Base-by-base conservation (phyloP, 2,888 invertebrate genomes). In the Ormyrus pomaceus region DNA sequence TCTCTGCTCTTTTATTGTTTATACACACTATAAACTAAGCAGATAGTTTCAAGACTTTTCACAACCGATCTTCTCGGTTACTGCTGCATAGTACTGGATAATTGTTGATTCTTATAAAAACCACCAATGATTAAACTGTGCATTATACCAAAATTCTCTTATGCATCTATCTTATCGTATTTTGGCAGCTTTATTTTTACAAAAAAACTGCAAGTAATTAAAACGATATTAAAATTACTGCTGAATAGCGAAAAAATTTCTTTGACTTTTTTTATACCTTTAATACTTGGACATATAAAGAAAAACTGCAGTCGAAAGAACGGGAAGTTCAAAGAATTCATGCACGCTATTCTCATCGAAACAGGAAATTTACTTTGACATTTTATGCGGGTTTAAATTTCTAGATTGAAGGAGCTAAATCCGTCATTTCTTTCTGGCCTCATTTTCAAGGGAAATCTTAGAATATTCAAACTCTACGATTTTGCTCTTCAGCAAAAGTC, bases 381-480 rank as follows among this genome's bases (percentile, higher is more conserved):
- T 58, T 69, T 79, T 68, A 79, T 79, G 79, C 79, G 79, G 79
- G 79, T 75, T 75, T 69, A 59, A 79, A 64, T 70, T 79, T 79
- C 74, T 75, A 55, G 11, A 50, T 58, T 34, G 19, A 61, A 73
- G 59, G 48, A 13, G 68, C 46, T 34, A 73, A 73, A 78, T 59
- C 51, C 46, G 62, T 9, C 61, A 13, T 53, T 77, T 70, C 62
- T 68, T 55, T 77, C 65, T 45, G 61, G 46, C 51, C 34, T 56
- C 64, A 10, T 58, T 74, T 34, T 75, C 19, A 7, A 64, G 34
- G 70, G 11, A 46, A 62, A 62, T 56, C 56, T 46, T 19, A 19
- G 50, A 77, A 69, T 71, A 56, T 51, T 65, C 65, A 50, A 71
- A 56, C 71, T 71, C 51, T 19, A 11, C 76, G 59, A 76, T 76